Base-by-base conservation (phyloP, 1,140 invertebrate genomes). In the Nilaparvata lugens region DNA sequence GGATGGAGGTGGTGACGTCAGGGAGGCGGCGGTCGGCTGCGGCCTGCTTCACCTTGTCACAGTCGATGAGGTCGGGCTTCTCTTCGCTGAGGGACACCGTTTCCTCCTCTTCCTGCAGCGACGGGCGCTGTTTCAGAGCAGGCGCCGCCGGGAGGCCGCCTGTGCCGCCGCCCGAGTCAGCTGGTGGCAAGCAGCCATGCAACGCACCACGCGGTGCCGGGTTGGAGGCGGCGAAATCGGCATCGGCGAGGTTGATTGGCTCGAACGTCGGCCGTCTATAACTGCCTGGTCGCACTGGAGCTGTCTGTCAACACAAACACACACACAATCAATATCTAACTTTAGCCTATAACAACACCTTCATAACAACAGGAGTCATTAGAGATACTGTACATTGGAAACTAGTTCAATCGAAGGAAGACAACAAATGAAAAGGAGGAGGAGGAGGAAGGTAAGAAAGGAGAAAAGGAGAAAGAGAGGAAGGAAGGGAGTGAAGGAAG, bases 241-340 rank as follows among this genome's bases (percentile, higher is more conserved):
- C 70, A 65, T 72, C 70, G 6, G 70, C 69, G 43, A 72, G 56
- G 61, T 69, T 70, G 31, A 72, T 70, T 7, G 70, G 69, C 58
- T 72, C 69, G 60, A 72, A 72, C 31, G 68, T 43, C 19, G 69
- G 67, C 53, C 69, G 51, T 19, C 66, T 62, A 60, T 71, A 72
- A 51, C 38, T 65, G 18, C 61, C 63, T 40, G 56, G 60, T 9
- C 62, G 61, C 24, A 66, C 31, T 25, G 40, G 53, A 45, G 52
- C 25, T 9, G 42, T 35, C 64, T 63, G 40, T 13, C 51, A 61
- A 52, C 35, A 45, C 21, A 40, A 60, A 57, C 16, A 38, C 45
- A 56, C n/a, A 16, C 9, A 14, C 2, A 21, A 21, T 14, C 1
- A 42, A 31, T 24, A 21, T 19, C 23, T 11, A n/a, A 25, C n/a